Conservation (phyloP, 1,140 invertebrate species). For the Thrips palmi region DNA sequence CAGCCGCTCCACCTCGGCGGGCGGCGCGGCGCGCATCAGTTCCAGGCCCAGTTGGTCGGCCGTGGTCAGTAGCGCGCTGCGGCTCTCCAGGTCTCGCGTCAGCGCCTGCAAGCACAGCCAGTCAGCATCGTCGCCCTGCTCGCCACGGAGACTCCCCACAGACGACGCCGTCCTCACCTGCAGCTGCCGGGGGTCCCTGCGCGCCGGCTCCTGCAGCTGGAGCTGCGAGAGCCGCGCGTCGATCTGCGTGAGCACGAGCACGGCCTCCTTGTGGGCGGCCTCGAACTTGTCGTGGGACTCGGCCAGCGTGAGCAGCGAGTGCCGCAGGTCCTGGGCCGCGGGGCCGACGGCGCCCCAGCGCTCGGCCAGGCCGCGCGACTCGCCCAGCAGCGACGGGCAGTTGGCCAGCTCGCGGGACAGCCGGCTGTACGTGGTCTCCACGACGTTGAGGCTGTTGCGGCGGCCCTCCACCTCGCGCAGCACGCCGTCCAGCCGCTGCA, state of each 20-base stretch:
- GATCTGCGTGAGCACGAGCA: neutral
- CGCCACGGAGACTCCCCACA: no score
- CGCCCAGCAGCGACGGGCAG: slow-evolving; percentile 2
- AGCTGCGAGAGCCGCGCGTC: slow-evolving; percentile 1
- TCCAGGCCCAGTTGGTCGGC: slow-evolving; percentile 37
- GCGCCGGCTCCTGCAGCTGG: neutral
- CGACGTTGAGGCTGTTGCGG: slow-evolving; percentile 27
- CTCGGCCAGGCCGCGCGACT: neutral
- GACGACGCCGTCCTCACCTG: no score
- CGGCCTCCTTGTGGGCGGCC: neutral
- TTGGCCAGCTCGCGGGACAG: slow-evolving; percentile 16
- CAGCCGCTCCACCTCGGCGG: slow-evolving; percentile 31
- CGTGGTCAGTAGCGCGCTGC: slow-evolving; percentile 28
- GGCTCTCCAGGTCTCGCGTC: slow-evolving; percentile 33
- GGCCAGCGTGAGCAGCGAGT: neutral
- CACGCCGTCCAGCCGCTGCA: slow-evolving; percentile 12
- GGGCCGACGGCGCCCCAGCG: neutral
- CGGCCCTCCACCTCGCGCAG: slow-evolving; percentile 36
- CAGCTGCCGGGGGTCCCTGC: no score
- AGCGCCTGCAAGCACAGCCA: slow-evolving; percentile 24
- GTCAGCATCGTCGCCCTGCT: no score
- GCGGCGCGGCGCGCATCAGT: slow-evolving; percentile 33
- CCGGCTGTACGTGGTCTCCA: slow-evolving; percentile 40
- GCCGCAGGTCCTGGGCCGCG: neutral
- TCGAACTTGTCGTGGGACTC: slow-evolving; percentile 2